phyloP scores from a whole-genome alignment of 2,113 vertebrate species.

The Dipodomys ordii region DNA sequence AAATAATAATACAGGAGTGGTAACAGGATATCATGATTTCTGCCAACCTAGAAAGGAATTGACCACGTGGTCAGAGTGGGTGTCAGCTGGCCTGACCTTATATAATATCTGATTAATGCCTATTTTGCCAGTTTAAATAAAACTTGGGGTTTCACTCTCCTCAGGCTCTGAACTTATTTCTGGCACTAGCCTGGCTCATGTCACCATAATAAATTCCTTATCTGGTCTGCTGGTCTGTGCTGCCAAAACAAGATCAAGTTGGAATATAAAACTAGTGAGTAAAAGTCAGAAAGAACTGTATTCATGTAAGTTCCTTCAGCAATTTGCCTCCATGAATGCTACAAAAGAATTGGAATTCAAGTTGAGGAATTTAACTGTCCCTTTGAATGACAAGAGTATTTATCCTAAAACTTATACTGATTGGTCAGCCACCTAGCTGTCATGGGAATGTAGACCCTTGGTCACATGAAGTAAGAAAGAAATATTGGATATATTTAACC shows the following conservation, averaged over 20 bases:
- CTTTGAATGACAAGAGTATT: background rate
- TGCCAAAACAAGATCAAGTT: background rate
- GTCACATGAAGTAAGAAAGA: background rate
- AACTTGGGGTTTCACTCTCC: too few species aligned
- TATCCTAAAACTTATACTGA: background rate
- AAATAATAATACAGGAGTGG: too few species aligned
- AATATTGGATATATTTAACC: background rate
- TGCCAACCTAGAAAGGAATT: too few species aligned
- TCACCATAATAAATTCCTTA: too few species aligned
- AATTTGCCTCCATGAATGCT: background rate
- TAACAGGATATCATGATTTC: too few species aligned
- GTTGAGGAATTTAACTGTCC: background rate
- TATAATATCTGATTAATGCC: too few species aligned
- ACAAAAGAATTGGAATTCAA: background rate
- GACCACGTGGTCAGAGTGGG: too few species aligned
- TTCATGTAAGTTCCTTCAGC: background rate
- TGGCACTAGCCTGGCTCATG: too few species aligned
- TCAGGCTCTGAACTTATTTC: too few species aligned
- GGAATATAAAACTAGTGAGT: conserved; percentile 4
- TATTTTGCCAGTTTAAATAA: too few species aligned
- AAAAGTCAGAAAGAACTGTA: background rate
- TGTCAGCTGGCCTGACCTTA: too few species aligned
- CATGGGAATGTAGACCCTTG: background rate
- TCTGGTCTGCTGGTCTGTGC: too few species aligned
- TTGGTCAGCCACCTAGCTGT: background rate